phyloP scores from a whole-genome alignment of 2,888 invertebrate genomes.

The Mayetiola destructor region DNA sequence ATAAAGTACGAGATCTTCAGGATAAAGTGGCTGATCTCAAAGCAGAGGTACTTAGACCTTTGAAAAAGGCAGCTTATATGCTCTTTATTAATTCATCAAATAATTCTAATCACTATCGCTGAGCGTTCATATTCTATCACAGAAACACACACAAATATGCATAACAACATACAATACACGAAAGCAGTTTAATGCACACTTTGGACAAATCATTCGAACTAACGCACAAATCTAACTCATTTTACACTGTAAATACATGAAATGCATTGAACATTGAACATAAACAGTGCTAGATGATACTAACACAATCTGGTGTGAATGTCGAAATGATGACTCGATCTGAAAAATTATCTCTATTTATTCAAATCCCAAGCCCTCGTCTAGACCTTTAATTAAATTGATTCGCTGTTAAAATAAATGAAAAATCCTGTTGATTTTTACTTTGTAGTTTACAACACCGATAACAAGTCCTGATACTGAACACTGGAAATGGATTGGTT shows the following conservation, averaged over 20 bases:
- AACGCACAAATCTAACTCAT: no score
- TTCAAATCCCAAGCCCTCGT: no score
- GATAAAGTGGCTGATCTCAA: constrained; percentile 85
- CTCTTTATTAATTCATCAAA: constrained; percentile 16
- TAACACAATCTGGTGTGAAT: no score
- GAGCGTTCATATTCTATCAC: constrained; percentile 15
- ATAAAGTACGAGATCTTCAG: constrained; percentile 75
- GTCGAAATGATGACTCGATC: no score
- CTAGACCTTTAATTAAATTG: no score
- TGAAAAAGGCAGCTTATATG: constrained; percentile 3
- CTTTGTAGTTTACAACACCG: constrained; percentile 69
- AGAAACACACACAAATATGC: constrained; percentile 20
- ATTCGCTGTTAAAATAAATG: no score
- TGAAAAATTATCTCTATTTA: no score
- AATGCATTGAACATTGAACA: no score
- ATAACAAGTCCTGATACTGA: constrained; percentile 77
- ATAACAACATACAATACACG: not conserved
- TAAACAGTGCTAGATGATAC: no score
- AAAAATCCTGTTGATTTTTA: not conserved
- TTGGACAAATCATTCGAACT: not conserved
- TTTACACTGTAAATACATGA: no score
- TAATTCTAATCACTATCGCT: constrained; percentile 14
- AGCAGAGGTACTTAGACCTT: constrained; percentile 60
- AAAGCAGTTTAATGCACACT: not conserved
- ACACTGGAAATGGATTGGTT: constrained; percentile 73